phyloP scores from a whole-genome alignment of 2,113 vertebrate species.

The Peromyscus californicus region DNA sequence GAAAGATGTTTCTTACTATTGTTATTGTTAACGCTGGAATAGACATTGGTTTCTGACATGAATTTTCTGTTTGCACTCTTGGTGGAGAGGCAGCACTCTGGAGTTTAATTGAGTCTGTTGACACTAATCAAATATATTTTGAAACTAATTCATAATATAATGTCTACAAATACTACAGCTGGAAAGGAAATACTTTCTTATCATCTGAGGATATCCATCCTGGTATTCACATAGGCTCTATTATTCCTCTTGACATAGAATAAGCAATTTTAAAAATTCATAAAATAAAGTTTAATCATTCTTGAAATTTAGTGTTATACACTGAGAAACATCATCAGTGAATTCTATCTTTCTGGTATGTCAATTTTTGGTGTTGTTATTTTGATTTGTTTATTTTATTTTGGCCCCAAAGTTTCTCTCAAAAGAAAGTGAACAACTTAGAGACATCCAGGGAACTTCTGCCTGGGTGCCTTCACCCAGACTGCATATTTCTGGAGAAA shows the following conservation, averaged over 20 bases:
- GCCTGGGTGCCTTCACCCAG: neutral
- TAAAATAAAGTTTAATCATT: neutral
- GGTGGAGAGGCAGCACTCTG: neutral
- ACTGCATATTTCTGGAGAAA: neutral
- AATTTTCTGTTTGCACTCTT: constrained; percentile 50
- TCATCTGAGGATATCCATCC: neutral
- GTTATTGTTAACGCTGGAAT: constrained; percentile 51
- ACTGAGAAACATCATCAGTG: neutral
- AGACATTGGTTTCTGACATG: constrained; percentile 39
- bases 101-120: neutral
- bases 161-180: neutral
- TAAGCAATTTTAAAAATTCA: neutral
- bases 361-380: neutral
- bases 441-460: neutral
- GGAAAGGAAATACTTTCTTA: neutral
- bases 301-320: neutral
- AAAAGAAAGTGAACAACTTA: neutral
- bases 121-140: neutral
- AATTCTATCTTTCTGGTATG: neutral
- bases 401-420: neutral
- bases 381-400: neutral
- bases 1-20: constrained; percentile 72
- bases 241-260: constrained; percentile 38
- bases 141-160: neutral
- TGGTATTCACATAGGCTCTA: neutral